Base-by-base conservation (phyloP, 2,113 vertebrate species). In the Hippocampus abdominalis region DNA sequence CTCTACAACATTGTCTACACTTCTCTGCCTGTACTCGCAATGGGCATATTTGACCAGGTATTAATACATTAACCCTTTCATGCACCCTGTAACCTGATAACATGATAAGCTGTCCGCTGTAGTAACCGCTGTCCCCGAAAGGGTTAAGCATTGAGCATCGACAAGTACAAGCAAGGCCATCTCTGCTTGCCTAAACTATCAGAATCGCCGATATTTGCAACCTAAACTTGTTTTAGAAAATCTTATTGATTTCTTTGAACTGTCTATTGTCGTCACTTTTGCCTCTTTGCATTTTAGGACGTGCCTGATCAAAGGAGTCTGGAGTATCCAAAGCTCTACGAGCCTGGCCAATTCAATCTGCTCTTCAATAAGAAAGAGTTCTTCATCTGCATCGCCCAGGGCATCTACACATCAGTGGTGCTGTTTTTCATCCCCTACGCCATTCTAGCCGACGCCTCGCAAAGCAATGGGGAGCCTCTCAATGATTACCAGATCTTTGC, bases 321-420 rank as follows among this genome's bases (percentile, higher is more conserved):
- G 87, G 95, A 98, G 83, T 94, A 95, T 81, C 96, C 96, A 1
- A 98, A 98, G 79, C 90, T 97, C 3, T 97, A 97, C 0, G 96
- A 98, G 86, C 96, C 96, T 0, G 96, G 96, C 18, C 96, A 98
- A 91, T 91, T 98, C 69, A 98, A 98, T 84, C 93, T 98, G 64
- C 96, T 98, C 72, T 98, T 98, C 92, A 98, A 98, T 92, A 98
- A 98, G 88, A 91, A 94, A 0, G 96, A 98, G 84, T 98, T 98
- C 85, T 97, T 98, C 90, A 96, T 98, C 91, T 96, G 96, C 91
- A 96, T 98, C 0, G 91, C 95, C 4, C 96, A 96, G 83, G 96
- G 96, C 82, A 95, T 98, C 91, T 98, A 95, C 91, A 96, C 96
- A 4, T 96, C 95, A 0, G 89, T 96, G 68, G 93, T 97, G 78